Evolutionary conservation across 2,888 invertebrate species (phyloP), one percentile per base, ranked within the genome.

Genomic region (Oligia latruncula): DNA sequence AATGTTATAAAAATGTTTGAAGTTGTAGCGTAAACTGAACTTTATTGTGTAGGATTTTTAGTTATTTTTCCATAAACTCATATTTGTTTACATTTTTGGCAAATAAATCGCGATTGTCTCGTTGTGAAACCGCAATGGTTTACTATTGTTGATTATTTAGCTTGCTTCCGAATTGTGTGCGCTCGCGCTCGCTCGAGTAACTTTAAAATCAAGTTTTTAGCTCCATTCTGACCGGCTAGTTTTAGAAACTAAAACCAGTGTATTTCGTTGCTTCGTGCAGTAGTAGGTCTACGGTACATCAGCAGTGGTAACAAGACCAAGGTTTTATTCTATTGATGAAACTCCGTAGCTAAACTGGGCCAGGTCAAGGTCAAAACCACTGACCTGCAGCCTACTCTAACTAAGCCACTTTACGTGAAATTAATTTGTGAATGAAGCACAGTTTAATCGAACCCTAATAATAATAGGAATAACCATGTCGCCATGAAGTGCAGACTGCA

Each of bases 381-480:
- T n/a, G 58, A 55, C 55, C 20, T 52, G 52, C 5, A 52, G 58
- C 58, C 0, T 60, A n/a, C 46, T 43, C 29, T 29, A 29, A 29
- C 20, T 11, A 29, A 35, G 35, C 23, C 9, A 17, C 17, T 17
- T 60, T 35, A 75, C 46, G 13, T 71, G 58, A 46, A 71, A 49
- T n/a, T 71, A 46, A 17, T n/a, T n/a, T 35, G 52, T 58, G 29
- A 3, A 71, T 35, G 11, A 13, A 55, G 15, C 20, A 29, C 15
- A n/a, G 23, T 58, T 40, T 52, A 29, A 73, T 64, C 49, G 62
- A 43, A 43, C 43, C n/a, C 29, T 8, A 29, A 29, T n/a, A 40
- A n/a, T 76, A 72, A 60, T 49, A 4, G 60, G 55, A 46, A 46
- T 74, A 23, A 55, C 73, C 64, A 11, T 15, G 29, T 58, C 23